Percentiles rank a stretch among this genome's conserved stretches.
Conservation (phyloP, 2,797 vertebrate genomes). For the Prionace glauca region DNA sequence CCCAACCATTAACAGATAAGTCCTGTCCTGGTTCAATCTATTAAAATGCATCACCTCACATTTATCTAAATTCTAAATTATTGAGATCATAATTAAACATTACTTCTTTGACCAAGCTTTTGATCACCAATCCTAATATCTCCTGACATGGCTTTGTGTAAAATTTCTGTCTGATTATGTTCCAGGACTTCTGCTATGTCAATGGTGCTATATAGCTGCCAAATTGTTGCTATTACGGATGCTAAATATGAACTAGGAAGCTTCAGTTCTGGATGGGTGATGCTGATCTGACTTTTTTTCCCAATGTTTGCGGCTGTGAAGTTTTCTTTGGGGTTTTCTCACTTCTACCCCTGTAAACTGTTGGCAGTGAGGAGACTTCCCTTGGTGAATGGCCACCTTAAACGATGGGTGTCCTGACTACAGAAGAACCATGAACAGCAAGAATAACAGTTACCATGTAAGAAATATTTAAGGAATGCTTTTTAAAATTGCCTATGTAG, state of each 20-base stretch:
- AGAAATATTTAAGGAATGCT: background rate
- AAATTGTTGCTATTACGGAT: background rate
- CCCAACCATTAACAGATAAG: too few relatives aligned
- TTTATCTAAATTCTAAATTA: too few relatives aligned
- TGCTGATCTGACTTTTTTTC: background rate
- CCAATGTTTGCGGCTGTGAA: background rate
- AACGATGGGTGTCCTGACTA: background rate
- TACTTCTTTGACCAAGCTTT: background rate
- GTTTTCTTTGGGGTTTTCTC: background rate
- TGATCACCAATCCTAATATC: background rate
- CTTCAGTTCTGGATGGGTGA: background rate
- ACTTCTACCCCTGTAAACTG: background rate
- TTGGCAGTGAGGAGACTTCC: background rate
- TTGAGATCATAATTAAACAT: background rate
- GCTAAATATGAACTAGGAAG: background rate
- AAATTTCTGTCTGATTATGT: background rate
- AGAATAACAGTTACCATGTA: background rate
- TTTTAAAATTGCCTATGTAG: background rate
- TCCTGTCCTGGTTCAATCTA: too few relatives aligned
- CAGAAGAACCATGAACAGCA: background rate
- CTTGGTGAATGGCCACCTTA: background rate
- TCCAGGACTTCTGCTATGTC: background rate
- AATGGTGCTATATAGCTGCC: background rate
- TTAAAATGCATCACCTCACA: too few relatives aligned
- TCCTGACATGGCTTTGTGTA: background rate